Evolutionary conservation across 2,888 invertebrate species (phyloP), one percentile per base, ranked within the genome.

Genomic region (Macrophya alboannulata): DNA sequence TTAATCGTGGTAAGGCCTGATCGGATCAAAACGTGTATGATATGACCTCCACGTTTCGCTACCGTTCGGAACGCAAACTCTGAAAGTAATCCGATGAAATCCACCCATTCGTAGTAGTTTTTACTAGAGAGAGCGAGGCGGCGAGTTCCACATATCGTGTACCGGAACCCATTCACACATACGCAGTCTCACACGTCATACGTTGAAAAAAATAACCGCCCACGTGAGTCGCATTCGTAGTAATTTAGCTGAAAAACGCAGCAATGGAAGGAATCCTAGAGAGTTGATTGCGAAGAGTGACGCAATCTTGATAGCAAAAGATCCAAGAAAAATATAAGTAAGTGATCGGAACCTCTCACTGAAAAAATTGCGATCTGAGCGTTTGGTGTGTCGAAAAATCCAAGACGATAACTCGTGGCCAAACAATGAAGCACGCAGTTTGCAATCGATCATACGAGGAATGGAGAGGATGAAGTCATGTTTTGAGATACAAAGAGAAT

Each of bases 311-410:
- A 37, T 6, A 77, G 37, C 9, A 21, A 48, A 17, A 55, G 77
- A 55, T 9, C 31, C 8, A 45, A 43, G 12, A 45, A 40, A 25
- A 74, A 74, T 8, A 68, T 68, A 12, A 37, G 17, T 68, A 37
- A 68, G 45, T 74, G 21, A 74, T 45, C 17, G 45, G 12, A n/a
- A 45, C 9, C 25, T 45, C 21, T 45, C 74, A n/a, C 74, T 74
- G 15, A 8, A 77, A 17, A 21, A 74, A 15, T 21, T 45, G 37
- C 55, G 77, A 37, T 77, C 8, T 77, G 55, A n/a, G 17, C 51
- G 55, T 51, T 15, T 15, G 40, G 51, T 51, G 77, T 77, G 51
- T 55, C 48, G 55, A 55, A 77, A 77, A 68, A 68, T 12, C n/a
- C 12, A 37, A 79, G 81, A 62, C 21, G 21, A 62, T 25, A 81